phyloP scores from a whole-genome alignment of 2,888 invertebrate species.

The Hecatera dysodea region DNA sequence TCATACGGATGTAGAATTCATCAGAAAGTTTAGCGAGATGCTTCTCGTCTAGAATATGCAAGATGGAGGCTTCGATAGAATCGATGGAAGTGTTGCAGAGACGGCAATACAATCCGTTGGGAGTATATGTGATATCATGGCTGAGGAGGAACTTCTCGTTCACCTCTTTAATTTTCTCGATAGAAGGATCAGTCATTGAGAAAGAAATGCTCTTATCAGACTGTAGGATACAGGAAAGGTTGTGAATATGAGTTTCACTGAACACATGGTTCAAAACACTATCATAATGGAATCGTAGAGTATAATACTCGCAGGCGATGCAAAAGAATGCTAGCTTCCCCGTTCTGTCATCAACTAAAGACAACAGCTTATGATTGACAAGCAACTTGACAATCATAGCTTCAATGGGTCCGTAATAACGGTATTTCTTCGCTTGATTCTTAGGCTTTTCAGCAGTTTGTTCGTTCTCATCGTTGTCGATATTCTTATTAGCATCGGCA shows the following conservation, averaged over 20 bases:
- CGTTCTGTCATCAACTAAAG: constrained; percentile 86
- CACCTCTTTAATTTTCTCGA: constrained; percentile 83
- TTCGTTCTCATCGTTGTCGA: constrained; percentile 85
- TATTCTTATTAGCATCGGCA: constrained; percentile 84
- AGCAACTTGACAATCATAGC: constrained; percentile 81
- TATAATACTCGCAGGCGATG: constrained; percentile 88
- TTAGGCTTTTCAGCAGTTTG: constrained; percentile 82
- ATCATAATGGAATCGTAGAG: constrained; percentile 86
- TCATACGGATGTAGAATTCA: constrained; percentile 81
- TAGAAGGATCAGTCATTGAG: constrained; percentile 75
- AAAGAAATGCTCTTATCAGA: constrained; percentile 84
- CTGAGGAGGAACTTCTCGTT: constrained; percentile 82
- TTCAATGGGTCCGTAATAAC: constrained; percentile 88
- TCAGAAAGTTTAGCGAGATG: constrained; percentile 85
- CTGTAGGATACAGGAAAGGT: constrained; percentile 83
- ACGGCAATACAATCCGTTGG: constrained; percentile 75
- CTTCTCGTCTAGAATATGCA: constrained; percentile 85
- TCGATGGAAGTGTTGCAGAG: constrained; percentile 80
- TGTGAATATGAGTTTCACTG: constrained; percentile 84
- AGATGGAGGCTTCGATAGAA: constrained; percentile 76
- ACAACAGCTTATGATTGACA: constrained; percentile 82
- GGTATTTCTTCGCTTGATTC: constrained; percentile 84
- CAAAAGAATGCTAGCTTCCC: constrained; percentile 88
- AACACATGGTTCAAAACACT: constrained; percentile 88
- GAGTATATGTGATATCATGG: constrained; percentile 75